Evolutionary conservation across 23 tunicate species (phyloP), one percentile per base, ranked within the genome.

Genomic region (Styela clava): DNA sequence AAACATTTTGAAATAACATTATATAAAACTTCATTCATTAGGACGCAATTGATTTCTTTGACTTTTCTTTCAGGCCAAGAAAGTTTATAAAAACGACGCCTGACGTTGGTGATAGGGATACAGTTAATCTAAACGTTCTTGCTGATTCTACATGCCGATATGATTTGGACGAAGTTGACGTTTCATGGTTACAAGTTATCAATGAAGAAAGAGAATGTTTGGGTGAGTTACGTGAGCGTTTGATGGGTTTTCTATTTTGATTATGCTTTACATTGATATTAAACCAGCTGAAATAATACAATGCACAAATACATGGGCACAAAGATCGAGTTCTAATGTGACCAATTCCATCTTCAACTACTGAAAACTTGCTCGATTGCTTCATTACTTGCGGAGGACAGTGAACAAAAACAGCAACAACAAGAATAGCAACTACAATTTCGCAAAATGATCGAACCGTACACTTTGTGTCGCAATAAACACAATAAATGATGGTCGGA

Each of bases 131-230:
- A 2, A 89, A 89, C 62, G 83, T 89, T 27, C 84, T 89, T 24
- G 95, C 95, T 9, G 95, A 89, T 61, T 61, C 79, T 33, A 85
- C 89, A 3, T 89, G 95, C 52, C 82, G 98, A 69, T 94, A 94
- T 74, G 92, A 85, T 76, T 72, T 94, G 33, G 98, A 94, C 67
- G 92, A 94, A 34, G 27, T 88, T 61, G 98, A 94, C 64, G 98
- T 94, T 32, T 31, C 63, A 24, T 88, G 94, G 98, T 68, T 94
- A 3, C 51, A 94, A 69, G 84, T 34, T 27, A 82, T 78, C 21
- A 94, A 94, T 72, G 81, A 79, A 74, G 89, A 89, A 74, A 64
- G 95, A 52, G 68, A 44, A 1, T 24, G 76, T 24, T 73, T 73
- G 78, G 95, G 95, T 89, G 44, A 30, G 79, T 24, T n/a, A n/a